Conservation (phyloP, 2,888 invertebrate genomes). For the Tiliacea citrago region DNA sequence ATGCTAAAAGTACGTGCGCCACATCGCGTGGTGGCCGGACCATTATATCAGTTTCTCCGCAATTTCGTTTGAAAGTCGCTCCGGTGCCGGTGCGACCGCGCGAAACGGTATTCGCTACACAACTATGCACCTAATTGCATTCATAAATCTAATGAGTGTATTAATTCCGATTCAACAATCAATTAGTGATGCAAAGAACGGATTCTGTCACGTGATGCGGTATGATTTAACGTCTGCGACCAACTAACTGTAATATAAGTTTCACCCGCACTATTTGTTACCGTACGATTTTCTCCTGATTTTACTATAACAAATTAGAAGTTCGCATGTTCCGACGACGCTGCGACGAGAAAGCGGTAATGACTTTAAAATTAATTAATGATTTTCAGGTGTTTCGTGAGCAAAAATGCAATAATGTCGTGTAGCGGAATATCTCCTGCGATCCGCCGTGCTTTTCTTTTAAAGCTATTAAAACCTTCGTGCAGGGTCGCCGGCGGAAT, state of each 20-base stretch:
- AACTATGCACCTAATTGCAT: slow-evolving; percentile 86
- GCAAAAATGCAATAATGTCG: slow-evolving; percentile 63
- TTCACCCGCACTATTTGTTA: slow-evolving; percentile 66
- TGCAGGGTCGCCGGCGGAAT: slow-evolving; percentile 52
- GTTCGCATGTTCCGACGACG: slow-evolving; percentile 61
- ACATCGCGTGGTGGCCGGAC: slow-evolving; percentile 76
- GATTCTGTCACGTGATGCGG: slow-evolving; percentile 77
- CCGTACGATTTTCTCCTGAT: slow-evolving; percentile 60
- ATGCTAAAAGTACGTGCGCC: slow-evolving; percentile 51
- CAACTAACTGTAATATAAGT: slow-evolving; percentile 50
- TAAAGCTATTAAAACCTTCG: slow-evolving; percentile 59
- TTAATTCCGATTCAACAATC: slow-evolving; percentile 79
- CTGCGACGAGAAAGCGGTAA: slow-evolving; percentile 36
- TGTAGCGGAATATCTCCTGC: slow-evolving; percentile 57
- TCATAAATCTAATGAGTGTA: slow-evolving; percentile 80
- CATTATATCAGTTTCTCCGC: slow-evolving; percentile 86
- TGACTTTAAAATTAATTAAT: slow-evolving; percentile 63
- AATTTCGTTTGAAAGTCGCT: slow-evolving; percentile 85
- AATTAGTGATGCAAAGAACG: slow-evolving; percentile 75
- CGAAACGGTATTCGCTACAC: slow-evolving; percentile 82
- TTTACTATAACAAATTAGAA: slow-evolving; percentile 65
- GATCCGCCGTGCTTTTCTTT: slow-evolving; percentile 59
- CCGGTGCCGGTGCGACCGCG: slow-evolving; percentile 79
- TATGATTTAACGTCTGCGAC: slow-evolving; percentile 65
- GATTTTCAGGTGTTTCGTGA: slow-evolving; percentile 60